Evolutionary conservation across 2,797 vertebrate genomes (phyloP).

Genomic region (Cossypha niveicapilla): DNA sequence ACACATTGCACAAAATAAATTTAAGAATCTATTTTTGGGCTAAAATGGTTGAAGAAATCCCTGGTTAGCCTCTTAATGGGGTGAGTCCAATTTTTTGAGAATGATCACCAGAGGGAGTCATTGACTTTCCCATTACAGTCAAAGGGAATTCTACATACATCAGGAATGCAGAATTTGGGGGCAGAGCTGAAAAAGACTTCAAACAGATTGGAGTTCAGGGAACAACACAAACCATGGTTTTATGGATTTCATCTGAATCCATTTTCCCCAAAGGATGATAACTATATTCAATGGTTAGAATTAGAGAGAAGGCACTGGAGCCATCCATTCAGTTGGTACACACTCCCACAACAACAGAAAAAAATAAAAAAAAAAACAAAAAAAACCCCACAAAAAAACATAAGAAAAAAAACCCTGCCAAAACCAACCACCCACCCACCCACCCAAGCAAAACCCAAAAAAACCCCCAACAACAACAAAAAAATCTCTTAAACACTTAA

Average conservation of each 20-base stretch:
- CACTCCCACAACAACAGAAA: neutral
- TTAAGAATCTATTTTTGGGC: slow-evolving; percentile 15
- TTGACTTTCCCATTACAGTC: slow-evolving; percentile 53
- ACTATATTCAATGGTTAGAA: neutral
- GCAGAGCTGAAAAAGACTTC: slow-evolving; percentile 7
- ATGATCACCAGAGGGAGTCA: slow-evolving; percentile 62
- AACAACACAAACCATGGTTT: neutral
- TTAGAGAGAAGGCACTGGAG: neutral
- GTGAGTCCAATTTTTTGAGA: slow-evolving; percentile 48
- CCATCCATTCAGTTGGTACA: neutral
- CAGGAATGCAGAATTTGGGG: neutral
- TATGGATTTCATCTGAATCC: slow-evolving; percentile 2
- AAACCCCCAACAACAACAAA: neutral
- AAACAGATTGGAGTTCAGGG: neutral
- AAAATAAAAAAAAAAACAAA: neutral
- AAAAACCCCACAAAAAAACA: neutral
- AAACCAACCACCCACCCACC: neutral
- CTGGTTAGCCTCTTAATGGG: slow-evolving; percentile 46
- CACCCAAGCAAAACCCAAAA: neutral
- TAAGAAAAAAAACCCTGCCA: neutral
- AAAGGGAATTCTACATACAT: slow-evolving; percentile 29
- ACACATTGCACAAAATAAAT: slow-evolving; percentile 7
- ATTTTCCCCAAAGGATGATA: neutral
- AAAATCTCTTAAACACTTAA: neutral
- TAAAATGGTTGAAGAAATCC: slow-evolving; percentile 26